These are phyloP conservation scores for Lepidurus arcticus DNA, from an alignment of 1,140 invertebrate species.

Conservation along the genomic window DNA sequence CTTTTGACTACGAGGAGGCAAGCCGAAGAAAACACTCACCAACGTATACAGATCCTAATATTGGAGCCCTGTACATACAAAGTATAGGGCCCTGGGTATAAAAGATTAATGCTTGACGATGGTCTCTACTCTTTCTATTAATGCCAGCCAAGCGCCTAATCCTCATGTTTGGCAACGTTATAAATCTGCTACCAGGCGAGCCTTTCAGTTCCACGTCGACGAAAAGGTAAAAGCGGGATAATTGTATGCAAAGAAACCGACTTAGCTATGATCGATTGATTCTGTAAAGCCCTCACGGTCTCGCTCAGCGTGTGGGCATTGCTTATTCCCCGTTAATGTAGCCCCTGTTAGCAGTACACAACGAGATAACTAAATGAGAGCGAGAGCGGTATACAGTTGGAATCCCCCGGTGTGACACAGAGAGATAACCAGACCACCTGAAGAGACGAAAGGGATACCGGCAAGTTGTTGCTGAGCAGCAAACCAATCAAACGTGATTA, in stretches of 20 bases:
- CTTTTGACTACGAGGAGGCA: neutral
- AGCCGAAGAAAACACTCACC: neutral
- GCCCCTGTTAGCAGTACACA: neutral
- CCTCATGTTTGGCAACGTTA: slow-evolving; percentile 15
- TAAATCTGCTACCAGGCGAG: slow-evolving; percentile 4
- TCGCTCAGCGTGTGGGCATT: neutral
- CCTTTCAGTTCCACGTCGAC: neutral
- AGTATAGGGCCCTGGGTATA: neutral
- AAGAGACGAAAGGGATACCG: neutral
- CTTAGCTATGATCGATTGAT: slow-evolving; percentile 9
- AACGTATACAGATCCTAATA: neutral
- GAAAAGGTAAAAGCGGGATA: neutral
- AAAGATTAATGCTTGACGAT: too few species aligned
- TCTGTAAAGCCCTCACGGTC: slow-evolving; percentile 1
- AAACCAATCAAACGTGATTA: slow-evolving; percentile 19
- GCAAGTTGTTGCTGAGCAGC: slow-evolving; percentile 17
- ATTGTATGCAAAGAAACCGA: slow-evolving; percentile 10
- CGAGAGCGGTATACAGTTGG: neutral
- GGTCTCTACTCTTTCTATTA: neutral
- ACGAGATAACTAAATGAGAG: neutral
- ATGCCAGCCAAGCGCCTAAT: slow-evolving; percentile 10
- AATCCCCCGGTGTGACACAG: neutral
- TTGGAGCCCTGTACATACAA: neutral
- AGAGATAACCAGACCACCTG: neutral
- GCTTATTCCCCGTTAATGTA: slow-evolving; percentile 2